Base-by-base conservation (phyloP, 2,888 invertebrate species). In the Myopa tessellatipennis region DNA sequence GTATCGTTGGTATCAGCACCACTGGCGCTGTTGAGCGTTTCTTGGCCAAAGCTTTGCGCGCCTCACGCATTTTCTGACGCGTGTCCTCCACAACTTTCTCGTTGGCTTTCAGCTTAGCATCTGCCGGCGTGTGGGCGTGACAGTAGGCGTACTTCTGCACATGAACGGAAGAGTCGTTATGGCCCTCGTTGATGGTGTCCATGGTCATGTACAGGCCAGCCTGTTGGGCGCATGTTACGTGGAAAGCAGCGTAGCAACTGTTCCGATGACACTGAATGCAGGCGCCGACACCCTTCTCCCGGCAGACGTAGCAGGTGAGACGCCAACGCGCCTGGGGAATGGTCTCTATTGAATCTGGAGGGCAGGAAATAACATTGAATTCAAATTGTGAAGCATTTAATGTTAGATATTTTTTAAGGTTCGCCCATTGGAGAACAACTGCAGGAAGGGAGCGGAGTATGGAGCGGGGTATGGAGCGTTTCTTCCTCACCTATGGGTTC, bases 151-250 rank as follows among this genome's bases (percentile, higher is more conserved):
- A 97, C 89, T 98, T 98, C 85, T 97, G 95, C 0, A 98, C 97
- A 77, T 95, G 92, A 81, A 96, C 94, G 0, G 96, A 94, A 78
- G 91, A 91, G 72, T 93, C 92, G 85, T 93, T 92, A 74, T 91
- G 87, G 50, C 86, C 88, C 74, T 88, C 87, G 84, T 93, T 92
- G 0, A 97, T 95, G 0, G 98, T 97, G 86, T 98, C 96, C 94
- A 99, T 98, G 86, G 96, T 95, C 98, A 98, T 98, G 86, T 96
- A 95, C 1, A 99, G 91, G 0, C 93, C 92, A 38, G 98, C 98
- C 87, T 96, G 97, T 88, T 98, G 98, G 0, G 99, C 99, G 89
- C 99, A 99, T 0, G 99, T 99, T 4, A 99, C 99, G 89, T 99
- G 99, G 90, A 99, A 99, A 0, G 99, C 98, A 10, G 97, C 95